phyloP scores from a whole-genome alignment of 2,113 vertebrate genomes.

The Archilochus colubris region DNA sequence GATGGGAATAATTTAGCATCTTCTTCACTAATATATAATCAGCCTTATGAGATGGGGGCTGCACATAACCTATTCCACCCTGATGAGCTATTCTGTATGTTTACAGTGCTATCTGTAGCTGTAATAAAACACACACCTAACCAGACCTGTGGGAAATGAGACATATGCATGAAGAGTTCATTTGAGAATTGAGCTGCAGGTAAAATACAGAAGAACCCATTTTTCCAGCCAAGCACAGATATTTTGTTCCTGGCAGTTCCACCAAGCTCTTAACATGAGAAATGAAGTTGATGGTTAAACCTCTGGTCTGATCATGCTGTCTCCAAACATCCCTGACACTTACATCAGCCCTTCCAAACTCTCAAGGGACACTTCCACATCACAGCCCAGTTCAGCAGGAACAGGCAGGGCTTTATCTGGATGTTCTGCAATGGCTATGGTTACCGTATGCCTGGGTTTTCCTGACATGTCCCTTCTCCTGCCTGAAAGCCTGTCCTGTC shows the following conservation, averaged over 20 bases:
- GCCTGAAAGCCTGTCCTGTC: constrained; percentile 6
- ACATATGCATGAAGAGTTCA: not conserved
- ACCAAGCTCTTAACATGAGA: constrained; percentile 37
- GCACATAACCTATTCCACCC: not conserved
- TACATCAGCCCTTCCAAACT: constrained; percentile 61
- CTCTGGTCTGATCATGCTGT: constrained; percentile 37
- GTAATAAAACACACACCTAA: constrained; percentile 13
- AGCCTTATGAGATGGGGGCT: constrained; percentile 1
- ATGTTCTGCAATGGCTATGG: not conserved
- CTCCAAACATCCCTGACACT: constrained; percentile 54
- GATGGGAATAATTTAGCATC: constrained; percentile 54
- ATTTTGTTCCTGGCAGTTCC: constrained; percentile 25
- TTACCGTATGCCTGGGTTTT: not conserved
- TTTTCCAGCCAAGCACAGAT: constrained; percentile 10
- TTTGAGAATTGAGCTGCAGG: constrained; percentile 24
- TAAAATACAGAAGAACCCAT: constrained; percentile 20
- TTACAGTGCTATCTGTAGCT: not conserved
- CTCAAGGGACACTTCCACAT: constrained; percentile 30
- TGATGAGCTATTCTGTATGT: not conserved
- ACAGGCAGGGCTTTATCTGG: constrained; percentile 49
- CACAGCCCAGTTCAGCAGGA: constrained; percentile 20
- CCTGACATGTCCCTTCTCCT: constrained; percentile 5
- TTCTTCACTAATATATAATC: constrained; percentile 43
- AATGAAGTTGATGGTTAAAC: constrained; percentile 61
- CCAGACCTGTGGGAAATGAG: not conserved